Base-by-base conservation (phyloP, 2,888 invertebrate genomes). In the Agriopis leucophaearia region DNA sequence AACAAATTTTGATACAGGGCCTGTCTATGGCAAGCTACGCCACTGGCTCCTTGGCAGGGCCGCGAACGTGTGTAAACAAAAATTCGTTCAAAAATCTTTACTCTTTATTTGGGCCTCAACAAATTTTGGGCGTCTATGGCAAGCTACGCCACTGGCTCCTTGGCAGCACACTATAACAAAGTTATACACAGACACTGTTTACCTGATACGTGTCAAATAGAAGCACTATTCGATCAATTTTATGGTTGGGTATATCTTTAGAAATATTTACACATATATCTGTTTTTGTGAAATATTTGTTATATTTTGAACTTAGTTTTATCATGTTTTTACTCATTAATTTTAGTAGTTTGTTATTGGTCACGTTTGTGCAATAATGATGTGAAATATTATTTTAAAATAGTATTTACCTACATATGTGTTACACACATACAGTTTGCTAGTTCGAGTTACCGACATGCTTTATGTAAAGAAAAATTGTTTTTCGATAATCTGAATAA, bases 351-450 rank as follows among this genome's bases (percentile, higher is more conserved):
- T 56, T 51, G 56, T 66, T 66, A 67, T 58, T 36, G 40, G 36
- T 57, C 45, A 56, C 51, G 61, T 42, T 58, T 63, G 67, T 67
- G 63, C 63, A 67, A 66, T 62, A 62, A 40, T 52, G 52, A 35
- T 47, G 42, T 40, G 58, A 57, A 52, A 54, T 51, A 56, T 55
- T 47, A 18, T 45, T 54, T 59, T 38, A 16, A 16, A 54, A 36
- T 36, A 13, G 27, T 50, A 18, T 59, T 40, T 47, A 12, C 36
- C 4, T 54, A 58, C 47, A 9, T 1, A 8, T 5, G 15, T n/a
- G n/a, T 40, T 6, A 16, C 38, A 15, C 47, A 60, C 13, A 5
- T 45, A 38, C 18, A 10, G n/a, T 48, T 65, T 55, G 36, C 51
- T 9, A 57, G 48, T 13, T 56, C 51, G 55, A 56, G 52, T 62